These are phyloP conservation scores for Notamacropus eugenii DNA, from an alignment of 2,797 vertebrate genomes.

Conservation along the genomic window DNA sequence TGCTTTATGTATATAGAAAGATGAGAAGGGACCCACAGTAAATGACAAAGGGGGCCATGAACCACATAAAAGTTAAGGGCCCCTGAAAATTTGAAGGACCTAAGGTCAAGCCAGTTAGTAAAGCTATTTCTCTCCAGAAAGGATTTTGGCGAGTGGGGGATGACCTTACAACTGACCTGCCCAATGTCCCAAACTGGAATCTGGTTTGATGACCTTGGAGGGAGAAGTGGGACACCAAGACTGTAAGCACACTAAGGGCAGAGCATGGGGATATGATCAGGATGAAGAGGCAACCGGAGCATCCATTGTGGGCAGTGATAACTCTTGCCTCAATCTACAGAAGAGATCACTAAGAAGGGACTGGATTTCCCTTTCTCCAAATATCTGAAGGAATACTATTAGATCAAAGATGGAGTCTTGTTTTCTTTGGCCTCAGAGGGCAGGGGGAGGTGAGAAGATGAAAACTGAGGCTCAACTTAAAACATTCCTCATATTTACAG, in stretches of 20 bases:
- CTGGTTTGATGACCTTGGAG: neutral
- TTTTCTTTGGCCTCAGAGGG: neutral
- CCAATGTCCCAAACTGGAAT: neutral
- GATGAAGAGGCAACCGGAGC: neutral
- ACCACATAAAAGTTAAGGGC: neutral
- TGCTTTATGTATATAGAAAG: neutral
- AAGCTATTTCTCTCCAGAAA: neutral
- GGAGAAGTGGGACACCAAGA: neutral
- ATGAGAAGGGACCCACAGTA: neutral
- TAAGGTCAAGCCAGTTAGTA: neutral
- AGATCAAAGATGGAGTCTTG: neutral
- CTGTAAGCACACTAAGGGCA: neutral
- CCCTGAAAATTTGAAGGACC: neutral
- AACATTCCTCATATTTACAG: neutral
- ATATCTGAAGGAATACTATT: neutral
- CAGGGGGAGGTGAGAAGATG: neutral
- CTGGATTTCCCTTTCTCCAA: neutral
- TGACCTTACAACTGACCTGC: neutral
- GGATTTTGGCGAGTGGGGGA: neutral
- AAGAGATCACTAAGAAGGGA: neutral
- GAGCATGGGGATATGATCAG: neutral
- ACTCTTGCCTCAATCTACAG: neutral
- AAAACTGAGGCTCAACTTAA: neutral
- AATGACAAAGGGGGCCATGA: neutral
- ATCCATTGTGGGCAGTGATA: neutral